Conservation (phyloP, 2,888 invertebrate genomes). For the Matsumyia berberina region DNA sequence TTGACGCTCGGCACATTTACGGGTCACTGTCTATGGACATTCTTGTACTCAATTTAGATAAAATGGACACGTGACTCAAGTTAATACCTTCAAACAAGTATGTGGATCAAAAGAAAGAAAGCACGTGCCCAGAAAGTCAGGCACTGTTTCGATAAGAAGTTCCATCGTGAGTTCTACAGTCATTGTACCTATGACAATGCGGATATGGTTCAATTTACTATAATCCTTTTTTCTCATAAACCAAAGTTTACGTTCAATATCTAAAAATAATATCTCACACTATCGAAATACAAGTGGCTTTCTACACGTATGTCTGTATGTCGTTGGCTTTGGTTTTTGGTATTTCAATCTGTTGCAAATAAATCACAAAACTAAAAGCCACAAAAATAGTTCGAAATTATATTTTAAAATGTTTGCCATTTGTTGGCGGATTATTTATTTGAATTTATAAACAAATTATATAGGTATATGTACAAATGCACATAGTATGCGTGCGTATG, state of each 20-base stretch:
- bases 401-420: constrained; percentile 65
- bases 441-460: constrained; percentile 64
- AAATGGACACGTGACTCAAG: too few relatives aligned
- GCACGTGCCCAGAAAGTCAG: too few relatives aligned
- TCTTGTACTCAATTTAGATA: too few relatives aligned
- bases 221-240: not conserved
- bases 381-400: constrained; percentile 34
- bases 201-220: constrained; percentile 1
- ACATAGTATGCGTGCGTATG: not conserved
- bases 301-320: too few relatives aligned
- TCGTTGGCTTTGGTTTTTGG: constrained; percentile 58
- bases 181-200: constrained; percentile 19
- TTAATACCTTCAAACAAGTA: too few relatives aligned
- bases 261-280: constrained; percentile 17
- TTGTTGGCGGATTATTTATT: constrained; percentile 64
- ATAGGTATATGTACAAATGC: not conserved
- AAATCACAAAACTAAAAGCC: constrained; percentile 69
- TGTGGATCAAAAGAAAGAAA: too few relatives aligned
- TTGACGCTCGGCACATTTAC: too few relatives aligned
- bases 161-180: not conserved
- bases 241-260: not conserved
- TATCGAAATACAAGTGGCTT: constrained; percentile 42
- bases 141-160: too few relatives aligned
- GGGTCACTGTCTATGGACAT: too few relatives aligned
- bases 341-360: constrained; percentile 75